A percentile compares a stretch with the other conserved stretches of the same genome.
These are phyloP conservation scores for Eudyptes chrysolophus DNA, from an alignment of 2,113 vertebrate genomes.

Conservation along the genomic window DNA sequence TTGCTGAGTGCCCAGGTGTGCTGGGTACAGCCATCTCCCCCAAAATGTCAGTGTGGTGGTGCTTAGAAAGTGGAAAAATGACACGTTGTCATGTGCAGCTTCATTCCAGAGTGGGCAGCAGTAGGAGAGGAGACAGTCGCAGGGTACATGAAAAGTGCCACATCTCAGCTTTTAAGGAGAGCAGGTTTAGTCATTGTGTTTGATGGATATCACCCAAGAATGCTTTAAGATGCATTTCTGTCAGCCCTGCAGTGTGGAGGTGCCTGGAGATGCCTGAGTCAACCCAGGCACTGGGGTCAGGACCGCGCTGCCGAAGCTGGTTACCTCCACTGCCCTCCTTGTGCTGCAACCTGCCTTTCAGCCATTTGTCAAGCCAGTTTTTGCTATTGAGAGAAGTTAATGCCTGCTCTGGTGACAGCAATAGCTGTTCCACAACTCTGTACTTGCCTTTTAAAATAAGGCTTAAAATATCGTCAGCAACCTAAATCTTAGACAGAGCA, in stretches of 20 bases:
- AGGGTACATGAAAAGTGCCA: background rate
- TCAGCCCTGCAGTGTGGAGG: background rate
- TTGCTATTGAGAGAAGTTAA: background rate
- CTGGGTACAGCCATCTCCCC: background rate
- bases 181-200: background rate
- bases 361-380: too few relatives aligned
- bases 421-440: rapidly evolving
- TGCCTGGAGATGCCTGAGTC: background rate
- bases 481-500: background rate
- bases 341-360: background rate
- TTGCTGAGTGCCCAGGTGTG: background rate
- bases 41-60: rapidly evolving
- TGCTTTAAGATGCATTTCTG: background rate
- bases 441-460: background rate
- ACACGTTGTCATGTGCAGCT: rapidly evolving
- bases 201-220: background rate
- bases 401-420: rapidly evolving
- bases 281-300: background rate
- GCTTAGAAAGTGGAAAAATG: background rate
- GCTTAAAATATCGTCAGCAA: background rate
- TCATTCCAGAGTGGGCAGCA: background rate
- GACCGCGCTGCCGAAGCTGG: background rate
- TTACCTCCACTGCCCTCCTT: background rate
- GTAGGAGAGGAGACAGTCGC: background rate
- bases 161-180: background rate